A percentile compares a stretch with the other conserved stretches of the same genome.
Conservation (phyloP, 2,797 vertebrate genomes). For the Pseudopleuronectes americanus region DNA sequence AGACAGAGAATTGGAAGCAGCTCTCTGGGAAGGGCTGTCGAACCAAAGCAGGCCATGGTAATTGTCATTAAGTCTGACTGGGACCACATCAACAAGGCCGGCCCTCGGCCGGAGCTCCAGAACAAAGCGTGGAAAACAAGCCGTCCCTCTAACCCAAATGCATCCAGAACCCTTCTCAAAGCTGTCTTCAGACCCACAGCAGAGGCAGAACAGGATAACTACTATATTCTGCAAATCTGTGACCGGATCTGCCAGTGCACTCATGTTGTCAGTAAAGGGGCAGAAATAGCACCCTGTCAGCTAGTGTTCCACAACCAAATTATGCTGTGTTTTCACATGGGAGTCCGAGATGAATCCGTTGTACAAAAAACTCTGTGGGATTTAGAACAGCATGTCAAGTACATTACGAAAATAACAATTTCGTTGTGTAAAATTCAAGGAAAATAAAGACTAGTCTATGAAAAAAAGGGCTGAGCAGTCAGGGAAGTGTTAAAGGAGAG, state of each 20-base stretch:
- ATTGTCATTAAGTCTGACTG: conserved; percentile 66
- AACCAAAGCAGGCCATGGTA: conserved; percentile 61
- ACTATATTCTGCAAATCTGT: conserved; percentile 59
- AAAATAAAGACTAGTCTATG: neutral
- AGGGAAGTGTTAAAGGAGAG: neutral
- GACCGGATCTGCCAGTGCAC: conserved; percentile 60
- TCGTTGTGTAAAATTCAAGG: neutral
- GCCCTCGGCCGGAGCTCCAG: conserved; percentile 52
- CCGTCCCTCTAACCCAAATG: conserved; percentile 58
- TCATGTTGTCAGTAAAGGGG: conserved; percentile 45
- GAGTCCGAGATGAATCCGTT: conserved; percentile 38
- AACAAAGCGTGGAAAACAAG: conserved; percentile 68
- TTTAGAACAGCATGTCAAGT: conserved; percentile 20
- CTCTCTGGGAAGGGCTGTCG: conserved; percentile 44
- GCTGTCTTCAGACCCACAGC: conserved; percentile 68
- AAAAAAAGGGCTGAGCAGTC: neutral
- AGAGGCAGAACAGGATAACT: conserved; percentile 67
- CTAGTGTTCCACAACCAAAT: conserved; percentile 32
- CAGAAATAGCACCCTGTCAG: conserved; percentile 53
- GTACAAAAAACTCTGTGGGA: conserved; percentile 24
- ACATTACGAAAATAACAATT: conserved; percentile 12
- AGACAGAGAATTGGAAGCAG: conserved; percentile 69
- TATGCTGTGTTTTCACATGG: conserved; percentile 45
- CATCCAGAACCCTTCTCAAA: conserved; percentile 64
- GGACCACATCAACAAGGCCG: conserved; percentile 72